Conservation (phyloP, 2,888 invertebrate genomes). For the Pocota personata region DNA sequence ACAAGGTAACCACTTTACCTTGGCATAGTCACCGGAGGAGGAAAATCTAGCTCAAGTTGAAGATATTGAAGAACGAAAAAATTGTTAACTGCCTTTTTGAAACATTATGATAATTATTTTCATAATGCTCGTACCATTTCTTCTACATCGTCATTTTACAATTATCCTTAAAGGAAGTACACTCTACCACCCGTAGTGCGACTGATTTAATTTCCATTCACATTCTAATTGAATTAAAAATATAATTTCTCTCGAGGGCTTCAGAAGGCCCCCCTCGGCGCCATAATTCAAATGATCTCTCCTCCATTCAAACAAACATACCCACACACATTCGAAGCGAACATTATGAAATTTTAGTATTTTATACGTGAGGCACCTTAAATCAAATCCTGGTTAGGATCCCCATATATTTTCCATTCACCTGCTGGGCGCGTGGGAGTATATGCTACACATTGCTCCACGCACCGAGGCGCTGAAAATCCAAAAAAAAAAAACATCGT, state of each 20-base stretch:
- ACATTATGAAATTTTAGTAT: slow-evolving; percentile 53
- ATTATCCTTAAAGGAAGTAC: slow-evolving; percentile 11
- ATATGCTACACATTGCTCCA: slow-evolving; percentile 19
- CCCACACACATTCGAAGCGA: slow-evolving; percentile 29
- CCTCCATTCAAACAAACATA: slow-evolving; percentile 14
- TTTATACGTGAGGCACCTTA: slow-evolving; percentile 40
- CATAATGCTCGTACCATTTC: too few relatives aligned
- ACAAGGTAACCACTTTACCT: too few relatives aligned
- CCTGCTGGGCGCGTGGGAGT: slow-evolving; percentile 49
- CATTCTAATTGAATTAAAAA: slow-evolving; percentile 47
- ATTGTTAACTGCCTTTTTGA: too few relatives aligned
- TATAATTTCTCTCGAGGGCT: slow-evolving; percentile 42
- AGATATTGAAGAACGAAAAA: too few relatives aligned
- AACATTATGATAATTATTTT: too few relatives aligned
- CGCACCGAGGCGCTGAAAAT: slow-evolving; percentile 45
- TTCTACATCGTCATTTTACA: not conserved
- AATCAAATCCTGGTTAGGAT: slow-evolving; percentile 49
- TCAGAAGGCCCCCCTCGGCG: slow-evolving; percentile 20
- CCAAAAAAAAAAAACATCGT: slow-evolving; percentile 2
- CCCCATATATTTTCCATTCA: slow-evolving; percentile 45
- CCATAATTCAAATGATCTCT: slow-evolving; percentile 54
- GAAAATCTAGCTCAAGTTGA: too few relatives aligned
- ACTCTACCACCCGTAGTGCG: slow-evolving; percentile 14
- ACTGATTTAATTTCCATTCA: slow-evolving; percentile 55
- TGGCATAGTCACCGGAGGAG: too few relatives aligned